Evolutionary conservation across 1,140 invertebrate species (phyloP).

Genomic region (Penaeus japonicus): DNA sequence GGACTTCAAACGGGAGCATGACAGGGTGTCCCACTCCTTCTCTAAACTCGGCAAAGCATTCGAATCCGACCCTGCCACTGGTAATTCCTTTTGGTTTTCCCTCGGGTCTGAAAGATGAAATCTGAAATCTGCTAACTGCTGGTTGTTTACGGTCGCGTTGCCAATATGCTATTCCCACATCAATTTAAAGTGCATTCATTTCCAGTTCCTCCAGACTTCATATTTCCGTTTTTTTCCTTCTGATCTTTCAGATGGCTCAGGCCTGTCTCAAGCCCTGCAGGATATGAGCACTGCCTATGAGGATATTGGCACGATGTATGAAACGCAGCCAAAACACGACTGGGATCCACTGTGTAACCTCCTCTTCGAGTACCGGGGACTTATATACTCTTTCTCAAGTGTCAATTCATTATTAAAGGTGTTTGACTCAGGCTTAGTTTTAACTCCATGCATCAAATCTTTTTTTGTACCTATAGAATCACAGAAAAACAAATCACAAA

Average conservation of each 20-base stretch:
- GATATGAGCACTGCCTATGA: constrained; percentile 91
- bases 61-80: too few relatives aligned
- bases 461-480: too few relatives aligned
- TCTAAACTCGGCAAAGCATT: too few relatives aligned
- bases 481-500: background rate
- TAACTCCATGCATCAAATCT: too few relatives aligned
- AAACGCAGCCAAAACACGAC: constrained; percentile 89
- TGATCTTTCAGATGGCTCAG: constrained; percentile 63
- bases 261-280: constrained; percentile 83
- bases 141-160: too few relatives aligned
- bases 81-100: too few relatives aligned
- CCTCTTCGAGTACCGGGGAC: constrained; percentile 92
- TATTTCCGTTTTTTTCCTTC: constrained; percentile 48
- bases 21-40: constrained; percentile 76
- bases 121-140: too few relatives aligned
- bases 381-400: constrained; percentile 86
- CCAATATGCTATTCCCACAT: too few relatives aligned
- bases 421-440: background rate
- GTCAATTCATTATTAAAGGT: constrained; percentile 64
- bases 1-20: constrained; percentile 89
- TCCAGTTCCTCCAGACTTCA: too few relatives aligned
- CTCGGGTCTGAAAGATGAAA: too few relatives aligned
- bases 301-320: constrained; percentile 85
- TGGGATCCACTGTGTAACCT: constrained; percentile 89
- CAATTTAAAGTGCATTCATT: too few relatives aligned